These are phyloP conservation scores for Camponotus vicinus DNA, from an alignment of 1,140 invertebrate species.

Conservation along the genomic window DNA sequence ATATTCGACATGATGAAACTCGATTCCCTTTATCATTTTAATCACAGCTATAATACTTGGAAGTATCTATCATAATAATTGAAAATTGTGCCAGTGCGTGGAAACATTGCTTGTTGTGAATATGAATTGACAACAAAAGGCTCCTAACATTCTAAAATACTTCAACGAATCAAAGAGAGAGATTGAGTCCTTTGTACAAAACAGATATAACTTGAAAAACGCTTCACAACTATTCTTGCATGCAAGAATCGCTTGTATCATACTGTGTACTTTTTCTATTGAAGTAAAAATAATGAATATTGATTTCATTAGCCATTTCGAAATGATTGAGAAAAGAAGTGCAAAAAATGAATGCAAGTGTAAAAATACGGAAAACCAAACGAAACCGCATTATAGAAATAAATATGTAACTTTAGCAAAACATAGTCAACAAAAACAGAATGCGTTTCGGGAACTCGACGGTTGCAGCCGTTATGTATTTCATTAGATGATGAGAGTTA, in stretches of 20 bases:
- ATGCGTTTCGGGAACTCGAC: slow-evolving; percentile 43
- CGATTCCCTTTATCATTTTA: slow-evolving; percentile 19
- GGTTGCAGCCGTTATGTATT: slow-evolving; percentile 2
- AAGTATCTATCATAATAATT: slow-evolving; percentile 61
- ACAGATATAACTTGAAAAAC: slow-evolving; percentile 42
- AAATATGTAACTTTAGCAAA: slow-evolving; percentile 67
- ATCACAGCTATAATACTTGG: slow-evolving; percentile 24
- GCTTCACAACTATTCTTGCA: slow-evolving; percentile 60
- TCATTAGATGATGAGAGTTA: slow-evolving; percentile 12
- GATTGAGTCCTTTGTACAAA: slow-evolving; percentile 48
- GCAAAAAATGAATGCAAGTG: slow-evolving; percentile 78
- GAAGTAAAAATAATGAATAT: slow-evolving; percentile 34
- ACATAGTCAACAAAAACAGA: slow-evolving; percentile 56
- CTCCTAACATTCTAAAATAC: slow-evolving; percentile 56
- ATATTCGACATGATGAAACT: slow-evolving; percentile 55
- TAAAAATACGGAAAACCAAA: slow-evolving; percentile 66
- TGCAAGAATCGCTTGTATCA: slow-evolving; percentile 67
- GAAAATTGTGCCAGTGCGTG: slow-evolving; percentile 34
- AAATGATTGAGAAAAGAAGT: slow-evolving; percentile 71
- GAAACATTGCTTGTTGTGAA: slow-evolving; percentile 48
- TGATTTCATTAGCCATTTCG: slow-evolving; percentile 55
- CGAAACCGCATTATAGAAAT: slow-evolving; percentile 55
- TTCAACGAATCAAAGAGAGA: slow-evolving; percentile 54
- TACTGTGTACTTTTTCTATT: slow-evolving; percentile 65
- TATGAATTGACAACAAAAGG: slow-evolving; percentile 24